Conservation (phyloP, 2,113 vertebrate genomes). For the Caretta caretta region DNA sequence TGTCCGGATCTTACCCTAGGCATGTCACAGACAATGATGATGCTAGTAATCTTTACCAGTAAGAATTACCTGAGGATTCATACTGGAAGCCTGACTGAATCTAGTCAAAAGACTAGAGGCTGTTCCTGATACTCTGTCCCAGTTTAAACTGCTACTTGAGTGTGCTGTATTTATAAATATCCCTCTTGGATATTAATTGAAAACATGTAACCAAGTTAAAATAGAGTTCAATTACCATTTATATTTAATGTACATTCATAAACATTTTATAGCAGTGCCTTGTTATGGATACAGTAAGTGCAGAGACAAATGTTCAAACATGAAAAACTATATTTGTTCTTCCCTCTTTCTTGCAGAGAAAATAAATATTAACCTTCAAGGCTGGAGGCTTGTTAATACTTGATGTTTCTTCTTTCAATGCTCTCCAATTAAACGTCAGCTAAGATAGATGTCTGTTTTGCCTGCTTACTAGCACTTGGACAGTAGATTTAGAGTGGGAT, state of each 20-base stretch:
- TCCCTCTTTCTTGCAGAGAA: not conserved
- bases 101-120: not conserved
- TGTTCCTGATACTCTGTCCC: not conserved
- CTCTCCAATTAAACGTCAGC: not conserved
- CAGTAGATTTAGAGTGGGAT: fast-evolving
- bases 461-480: not conserved
- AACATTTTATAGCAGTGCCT: conserved; percentile 3
- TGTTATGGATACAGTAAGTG: not conserved
- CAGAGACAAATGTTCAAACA: conserved; percentile 25
- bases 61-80: not conserved
- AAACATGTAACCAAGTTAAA: conserved; percentile 33
- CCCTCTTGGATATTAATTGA: conserved; percentile 34
- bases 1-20: not conserved
- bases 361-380: conserved; percentile 22
- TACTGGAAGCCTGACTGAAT: not conserved
- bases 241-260: conserved; percentile 34
- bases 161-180: not conserved
- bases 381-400: not conserved
- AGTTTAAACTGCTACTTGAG: not conserved
- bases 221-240: conserved; percentile 29
- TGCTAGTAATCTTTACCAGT: not conserved
- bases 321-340: conserved; percentile 8
- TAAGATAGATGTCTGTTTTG: not conserved
- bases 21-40: not conserved
- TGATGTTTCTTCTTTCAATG: not conserved